A percentile compares a stretch with the other conserved stretches of the same genome.
Evolutionary conservation across 2,797 vertebrate species (phyloP).

Genomic region (Perodicticus potto): DNA sequence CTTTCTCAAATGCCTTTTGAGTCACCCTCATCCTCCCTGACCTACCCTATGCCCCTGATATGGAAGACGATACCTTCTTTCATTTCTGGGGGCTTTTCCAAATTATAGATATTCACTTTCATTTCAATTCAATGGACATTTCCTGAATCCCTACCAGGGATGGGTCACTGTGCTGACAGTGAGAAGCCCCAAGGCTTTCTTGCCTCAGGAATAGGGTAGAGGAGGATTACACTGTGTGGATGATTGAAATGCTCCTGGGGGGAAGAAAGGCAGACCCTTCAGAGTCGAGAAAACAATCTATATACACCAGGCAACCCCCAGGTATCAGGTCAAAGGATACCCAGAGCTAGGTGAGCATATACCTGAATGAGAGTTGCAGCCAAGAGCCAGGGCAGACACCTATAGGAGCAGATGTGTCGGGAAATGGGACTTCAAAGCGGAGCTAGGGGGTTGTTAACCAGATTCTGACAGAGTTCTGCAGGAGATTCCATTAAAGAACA

Average conservation of each 20-base stretch:
- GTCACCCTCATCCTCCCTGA: constrained; percentile 23
- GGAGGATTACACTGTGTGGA: neutral
- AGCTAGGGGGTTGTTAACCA: neutral
- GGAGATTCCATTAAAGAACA: neutral
- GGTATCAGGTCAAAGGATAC: neutral
- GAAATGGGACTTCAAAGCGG: neutral
- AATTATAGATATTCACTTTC: constrained; percentile 27
- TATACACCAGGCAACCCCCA: neutral
- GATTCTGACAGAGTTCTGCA: neutral
- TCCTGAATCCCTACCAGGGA: constrained; percentile 21
- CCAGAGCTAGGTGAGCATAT: neutral
- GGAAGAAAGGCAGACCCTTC: neutral
- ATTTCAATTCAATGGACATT: constrained; percentile 46
- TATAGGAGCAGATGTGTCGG: neutral
- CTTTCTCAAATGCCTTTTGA: constrained; percentile 50
- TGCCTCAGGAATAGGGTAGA: neutral
- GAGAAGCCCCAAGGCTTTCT: constrained; percentile 34
- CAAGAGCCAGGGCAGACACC: neutral
- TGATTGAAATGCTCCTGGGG: constrained; percentile 23
- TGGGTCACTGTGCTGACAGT: neutral
- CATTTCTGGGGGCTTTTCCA: constrained; percentile 28
- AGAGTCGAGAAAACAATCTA: neutral
- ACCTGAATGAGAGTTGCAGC: neutral
- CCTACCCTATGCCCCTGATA: neutral
- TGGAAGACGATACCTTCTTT: neutral